These are phyloP conservation scores for Arion vulgaris DNA, from an alignment of 1,140 invertebrate species.

Conservation along the genomic window DNA sequence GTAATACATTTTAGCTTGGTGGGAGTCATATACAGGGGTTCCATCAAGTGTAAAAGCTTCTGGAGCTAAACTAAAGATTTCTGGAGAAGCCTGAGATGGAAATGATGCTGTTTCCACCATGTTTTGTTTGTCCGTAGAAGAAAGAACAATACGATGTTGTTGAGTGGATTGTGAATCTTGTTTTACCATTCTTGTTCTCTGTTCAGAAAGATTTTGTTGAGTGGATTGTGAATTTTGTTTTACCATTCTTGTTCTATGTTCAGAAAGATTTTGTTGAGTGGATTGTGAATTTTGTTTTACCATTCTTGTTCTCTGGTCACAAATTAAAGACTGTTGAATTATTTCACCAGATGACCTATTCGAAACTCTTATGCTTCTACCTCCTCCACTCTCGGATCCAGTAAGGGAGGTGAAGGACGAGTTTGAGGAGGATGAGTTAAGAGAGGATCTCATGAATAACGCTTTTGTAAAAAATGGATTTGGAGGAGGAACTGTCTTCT, in stretches of 20 bases:
- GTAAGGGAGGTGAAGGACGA: background rate
- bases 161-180: background rate
- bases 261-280: too few relatives aligned
- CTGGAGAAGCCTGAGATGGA: background rate
- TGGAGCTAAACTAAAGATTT: conserved; percentile 38
- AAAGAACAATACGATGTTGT: background rate
- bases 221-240: too few relatives aligned
- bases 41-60: conserved; percentile 41
- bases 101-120: too few relatives aligned
- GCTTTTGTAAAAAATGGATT: conserved; percentile 35
- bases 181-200: too few relatives aligned
- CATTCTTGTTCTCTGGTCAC: too few relatives aligned
- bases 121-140: background rate
- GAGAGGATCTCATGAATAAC: conserved; percentile 18
- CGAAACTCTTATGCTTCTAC: too few relatives aligned
- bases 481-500: conserved; percentile 1
- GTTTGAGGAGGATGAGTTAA: background rate
- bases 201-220: too few relatives aligned
- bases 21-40: conserved; percentile 27
- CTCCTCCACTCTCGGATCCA: too few relatives aligned
- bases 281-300: too few relatives aligned
- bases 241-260: too few relatives aligned
- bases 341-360: too few relatives aligned
- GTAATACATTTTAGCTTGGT: conserved; percentile 37
- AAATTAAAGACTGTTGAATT: too few relatives aligned